Percentiles rank a stretch among this genome's conserved stretches.
phyloP scores from a whole-genome alignment of 2,797 vertebrate species.

The Alauda arvensis region DNA sequence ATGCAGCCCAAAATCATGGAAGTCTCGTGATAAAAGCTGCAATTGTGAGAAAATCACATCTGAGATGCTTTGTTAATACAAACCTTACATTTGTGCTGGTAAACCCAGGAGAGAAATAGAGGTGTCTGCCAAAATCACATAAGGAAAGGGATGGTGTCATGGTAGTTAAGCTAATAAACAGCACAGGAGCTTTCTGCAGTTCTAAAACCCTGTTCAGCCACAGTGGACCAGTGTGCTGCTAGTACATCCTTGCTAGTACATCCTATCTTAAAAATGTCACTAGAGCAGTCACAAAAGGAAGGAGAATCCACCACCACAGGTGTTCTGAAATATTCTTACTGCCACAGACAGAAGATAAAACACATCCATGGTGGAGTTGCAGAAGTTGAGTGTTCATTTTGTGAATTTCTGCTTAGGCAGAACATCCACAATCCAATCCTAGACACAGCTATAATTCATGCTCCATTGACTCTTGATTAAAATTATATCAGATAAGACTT shows the following conservation, averaged over 20 bases:
- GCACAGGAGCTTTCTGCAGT: background rate
- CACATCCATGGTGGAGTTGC: background rate
- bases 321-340: background rate
- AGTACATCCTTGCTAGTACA: background rate
- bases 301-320: background rate
- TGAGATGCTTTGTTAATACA: background rate
- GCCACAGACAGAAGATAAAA: background rate
- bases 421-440: background rate
- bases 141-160: rapidly evolving
- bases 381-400: background rate
- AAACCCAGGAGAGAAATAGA: background rate
- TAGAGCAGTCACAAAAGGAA: background rate
- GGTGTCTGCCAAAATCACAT: background rate
- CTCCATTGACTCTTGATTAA: background rate
- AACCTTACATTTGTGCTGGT: background rate
- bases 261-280: background rate
- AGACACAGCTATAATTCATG: background rate
- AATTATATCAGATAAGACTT: background rate
- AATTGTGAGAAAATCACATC: background rate
- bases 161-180: background rate
- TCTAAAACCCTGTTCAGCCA: background rate
- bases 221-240: background rate
- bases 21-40: background rate
- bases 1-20: background rate
- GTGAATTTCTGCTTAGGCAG: background rate